Percentiles rank a stretch among this genome's conserved stretches.
Conservation (phyloP, 2,797 vertebrate genomes). For the Pipistrellus pygmaeus region DNA sequence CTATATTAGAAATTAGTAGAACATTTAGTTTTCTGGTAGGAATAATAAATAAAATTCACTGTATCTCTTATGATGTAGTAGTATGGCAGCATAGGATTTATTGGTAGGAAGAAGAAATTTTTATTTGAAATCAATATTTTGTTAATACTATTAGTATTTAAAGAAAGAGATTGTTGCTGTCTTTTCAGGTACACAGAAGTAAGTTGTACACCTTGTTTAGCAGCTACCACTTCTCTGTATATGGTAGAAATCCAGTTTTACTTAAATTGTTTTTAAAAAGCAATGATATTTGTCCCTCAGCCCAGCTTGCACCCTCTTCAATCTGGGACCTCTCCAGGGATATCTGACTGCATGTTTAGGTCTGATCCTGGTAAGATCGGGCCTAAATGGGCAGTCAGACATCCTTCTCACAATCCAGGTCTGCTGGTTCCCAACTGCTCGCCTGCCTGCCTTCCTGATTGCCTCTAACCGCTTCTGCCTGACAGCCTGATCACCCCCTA, state of each 20-base stretch:
- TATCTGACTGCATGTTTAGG: no score
- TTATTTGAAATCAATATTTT: conserved; percentile 45
- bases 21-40: conserved; percentile 27
- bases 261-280: conserved; percentile 6
- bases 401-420: no score
- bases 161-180: not conserved
- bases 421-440: no score
- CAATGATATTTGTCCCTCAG: not conserved
- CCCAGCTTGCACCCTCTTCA: no score
- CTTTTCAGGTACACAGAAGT: not conserved
- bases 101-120: not conserved
- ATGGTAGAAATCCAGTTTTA: not conserved
- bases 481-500: no score
- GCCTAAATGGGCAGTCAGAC: no score
- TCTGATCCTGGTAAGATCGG: no score
- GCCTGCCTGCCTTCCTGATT: no score
- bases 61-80: not conserved
- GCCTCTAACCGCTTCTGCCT: no score
- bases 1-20: not conserved
- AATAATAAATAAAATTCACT: conserved; percentile 44
- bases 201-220: not conserved
- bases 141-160: conserved; percentile 6
- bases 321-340: no score
- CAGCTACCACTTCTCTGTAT: not conserved
- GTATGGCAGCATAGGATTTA: not conserved